Percentiles rank a stretch among this genome's conserved stretches.
Conservation (phyloP, 1,140 invertebrate species). For the Alviniconcha marisindica region DNA sequence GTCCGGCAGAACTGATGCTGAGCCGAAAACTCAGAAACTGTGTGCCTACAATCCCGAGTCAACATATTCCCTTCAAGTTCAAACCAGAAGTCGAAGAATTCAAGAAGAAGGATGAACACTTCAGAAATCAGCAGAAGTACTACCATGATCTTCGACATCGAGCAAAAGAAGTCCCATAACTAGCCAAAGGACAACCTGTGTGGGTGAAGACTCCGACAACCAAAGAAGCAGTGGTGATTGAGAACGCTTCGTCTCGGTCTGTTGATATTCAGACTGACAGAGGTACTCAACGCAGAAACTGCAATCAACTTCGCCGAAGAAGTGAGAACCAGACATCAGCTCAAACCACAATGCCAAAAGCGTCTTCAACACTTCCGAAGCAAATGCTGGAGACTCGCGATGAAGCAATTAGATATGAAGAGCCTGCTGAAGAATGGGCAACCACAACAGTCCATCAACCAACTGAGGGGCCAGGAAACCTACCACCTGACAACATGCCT, state of each 20-base stretch:
- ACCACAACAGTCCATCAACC: background rate
- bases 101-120: constrained; percentile 4
- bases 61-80: constrained; percentile 18
- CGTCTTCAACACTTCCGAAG: background rate
- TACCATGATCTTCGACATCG: background rate
- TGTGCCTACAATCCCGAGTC: constrained; percentile 3
- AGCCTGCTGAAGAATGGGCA: background rate
- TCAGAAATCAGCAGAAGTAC: constrained; percentile 14
- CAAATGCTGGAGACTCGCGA: background rate
- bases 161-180: constrained; percentile 8
- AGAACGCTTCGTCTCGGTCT: constrained; percentile 1
- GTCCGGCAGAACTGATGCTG: constrained; percentile 44
- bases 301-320: constrained; percentile 13
- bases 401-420: constrained; percentile 4
- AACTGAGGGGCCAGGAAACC: background rate
- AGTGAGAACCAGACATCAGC: background rate
- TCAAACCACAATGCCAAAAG: background rate
- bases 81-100: constrained; percentile 3
- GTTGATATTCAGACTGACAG: constrained; percentile 7
- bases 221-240: constrained; percentile 9
- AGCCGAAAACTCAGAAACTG: constrained; percentile 34
- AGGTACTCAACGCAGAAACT: background rate
- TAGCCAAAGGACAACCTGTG: background rate
- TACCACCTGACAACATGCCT: constrained; percentile 8
- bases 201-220: constrained; percentile 12